These are phyloP conservation scores for Metacarcinus magister DNA, from an alignment of 2,888 invertebrate species.

Conservation along the genomic window DNA sequence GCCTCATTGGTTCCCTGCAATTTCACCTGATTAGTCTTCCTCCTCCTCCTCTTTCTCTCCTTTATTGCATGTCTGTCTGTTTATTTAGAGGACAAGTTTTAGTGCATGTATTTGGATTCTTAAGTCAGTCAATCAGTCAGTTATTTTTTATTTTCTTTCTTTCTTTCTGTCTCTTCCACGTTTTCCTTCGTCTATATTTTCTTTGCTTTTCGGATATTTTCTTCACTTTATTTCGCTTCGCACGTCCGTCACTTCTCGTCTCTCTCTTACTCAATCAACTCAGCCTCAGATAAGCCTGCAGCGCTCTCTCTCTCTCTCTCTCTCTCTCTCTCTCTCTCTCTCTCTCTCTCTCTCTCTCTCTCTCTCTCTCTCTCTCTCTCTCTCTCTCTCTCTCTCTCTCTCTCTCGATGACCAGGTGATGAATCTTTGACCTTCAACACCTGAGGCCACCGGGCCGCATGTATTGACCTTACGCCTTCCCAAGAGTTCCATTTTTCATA, in stretches of 20 bases:
- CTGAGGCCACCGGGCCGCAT: too few species aligned
- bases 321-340: neutral
- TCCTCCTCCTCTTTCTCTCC: neutral
- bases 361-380: conserved; percentile 26
- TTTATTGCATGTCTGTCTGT: neutral
- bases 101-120: neutral
- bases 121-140: neutral
- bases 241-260: neutral
- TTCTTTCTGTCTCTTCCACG: neutral
- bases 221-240: too few species aligned
- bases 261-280: neutral
- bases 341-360: conserved; percentile 15
- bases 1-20: neutral
- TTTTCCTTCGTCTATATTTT: neutral
- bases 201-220: neutral
- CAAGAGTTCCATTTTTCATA: neutral
- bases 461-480: neutral
- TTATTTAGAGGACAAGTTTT: neutral
- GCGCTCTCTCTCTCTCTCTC: neutral
- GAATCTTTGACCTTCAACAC: conserved; percentile 13
- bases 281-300: neutral
- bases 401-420: conserved; percentile 1
- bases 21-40: neutral
- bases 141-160: too few species aligned
- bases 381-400: conserved; percentile 26